phyloP scores from a whole-genome alignment of 2,113 vertebrate genomes.

The Pungitius pungitius region DNA sequence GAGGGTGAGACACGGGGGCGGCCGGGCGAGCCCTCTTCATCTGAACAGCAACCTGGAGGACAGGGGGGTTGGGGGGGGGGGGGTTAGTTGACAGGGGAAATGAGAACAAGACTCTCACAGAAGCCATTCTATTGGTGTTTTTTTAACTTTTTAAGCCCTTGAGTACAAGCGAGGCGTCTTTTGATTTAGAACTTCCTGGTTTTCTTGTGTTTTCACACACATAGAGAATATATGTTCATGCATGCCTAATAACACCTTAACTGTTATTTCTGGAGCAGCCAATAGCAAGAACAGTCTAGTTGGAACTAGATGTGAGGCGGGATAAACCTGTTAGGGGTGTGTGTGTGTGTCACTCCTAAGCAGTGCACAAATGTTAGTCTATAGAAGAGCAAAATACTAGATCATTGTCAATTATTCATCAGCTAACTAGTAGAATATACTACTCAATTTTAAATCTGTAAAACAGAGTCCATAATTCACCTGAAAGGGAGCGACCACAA shows the following conservation, averaged over 20 bases:
- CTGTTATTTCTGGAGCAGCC: background rate
- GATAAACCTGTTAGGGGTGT: background rate
- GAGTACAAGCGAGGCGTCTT: background rate
- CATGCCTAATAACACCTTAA: no score
- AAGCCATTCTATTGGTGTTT: background rate
- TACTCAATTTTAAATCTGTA: no score
- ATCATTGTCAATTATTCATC: no score
- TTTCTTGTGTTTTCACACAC: background rate
- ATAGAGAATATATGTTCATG: background rate
- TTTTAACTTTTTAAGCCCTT: background rate
- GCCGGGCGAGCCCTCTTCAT: slow-evolving; percentile 71
- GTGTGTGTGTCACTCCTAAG: background rate
- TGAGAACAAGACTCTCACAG: slow-evolving; percentile 2
- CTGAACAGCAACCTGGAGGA: slow-evolving; percentile 65
- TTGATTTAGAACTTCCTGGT: background rate
- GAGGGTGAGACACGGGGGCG: slow-evolving; percentile 36
- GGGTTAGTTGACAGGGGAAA: slow-evolving; percentile 21
- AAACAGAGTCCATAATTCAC: no score
- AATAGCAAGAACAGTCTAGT: background rate
- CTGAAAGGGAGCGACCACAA: no score
- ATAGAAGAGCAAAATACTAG: no score
- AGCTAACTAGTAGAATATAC: no score
- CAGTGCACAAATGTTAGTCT: no score
- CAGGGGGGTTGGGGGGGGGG: background rate
- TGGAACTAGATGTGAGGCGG: background rate